Conservation (phyloP, 2,888 invertebrate species). For the Agrochola circellaris region DNA sequence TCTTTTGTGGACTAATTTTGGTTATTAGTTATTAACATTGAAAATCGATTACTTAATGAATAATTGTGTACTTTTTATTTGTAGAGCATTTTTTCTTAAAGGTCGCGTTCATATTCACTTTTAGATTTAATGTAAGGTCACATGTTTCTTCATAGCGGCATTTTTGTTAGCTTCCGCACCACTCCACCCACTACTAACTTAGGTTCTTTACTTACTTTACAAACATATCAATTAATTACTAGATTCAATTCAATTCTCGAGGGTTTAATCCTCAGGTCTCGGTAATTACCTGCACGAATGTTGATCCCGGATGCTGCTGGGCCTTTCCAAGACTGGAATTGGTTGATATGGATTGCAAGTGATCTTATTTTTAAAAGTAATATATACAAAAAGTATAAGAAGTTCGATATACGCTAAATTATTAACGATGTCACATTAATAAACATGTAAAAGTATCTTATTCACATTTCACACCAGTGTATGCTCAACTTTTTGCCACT, state of each 20-base stretch:
- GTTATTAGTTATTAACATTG: constrained; percentile 35
- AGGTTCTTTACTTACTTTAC: not conserved
- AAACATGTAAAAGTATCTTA: constrained; percentile 21
- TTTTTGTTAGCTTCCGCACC: constrained; percentile 72
- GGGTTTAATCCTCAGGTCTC: not conserved
- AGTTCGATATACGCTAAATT: constrained; percentile 6
- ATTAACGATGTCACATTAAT: constrained; percentile 44
- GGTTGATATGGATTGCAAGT: constrained; percentile 5
- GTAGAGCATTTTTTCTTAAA: constrained; percentile 59
- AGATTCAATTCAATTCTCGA: not conserved
- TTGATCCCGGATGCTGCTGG: constrained; percentile 34
- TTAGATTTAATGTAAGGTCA: constrained; percentile 70
- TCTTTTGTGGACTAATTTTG: constrained; percentile 4
- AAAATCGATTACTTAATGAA: constrained; percentile 48
- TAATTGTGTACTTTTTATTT: constrained; percentile 48
- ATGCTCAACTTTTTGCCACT: constrained; percentile 74
- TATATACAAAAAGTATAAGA: not conserved
- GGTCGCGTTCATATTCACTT: constrained; percentile 68
- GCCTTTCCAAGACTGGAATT: constrained; percentile 30
- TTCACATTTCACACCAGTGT: constrained; percentile 52
- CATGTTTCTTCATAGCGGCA: constrained; percentile 71
- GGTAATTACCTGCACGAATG: constrained; percentile 23
- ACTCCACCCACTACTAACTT: constrained; percentile 52
- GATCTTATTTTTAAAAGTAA: constrained; percentile 11
- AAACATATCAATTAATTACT: constrained; percentile 2